Conservation (phyloP, 1,140 invertebrate species). For the Apolygus lucorum region DNA sequence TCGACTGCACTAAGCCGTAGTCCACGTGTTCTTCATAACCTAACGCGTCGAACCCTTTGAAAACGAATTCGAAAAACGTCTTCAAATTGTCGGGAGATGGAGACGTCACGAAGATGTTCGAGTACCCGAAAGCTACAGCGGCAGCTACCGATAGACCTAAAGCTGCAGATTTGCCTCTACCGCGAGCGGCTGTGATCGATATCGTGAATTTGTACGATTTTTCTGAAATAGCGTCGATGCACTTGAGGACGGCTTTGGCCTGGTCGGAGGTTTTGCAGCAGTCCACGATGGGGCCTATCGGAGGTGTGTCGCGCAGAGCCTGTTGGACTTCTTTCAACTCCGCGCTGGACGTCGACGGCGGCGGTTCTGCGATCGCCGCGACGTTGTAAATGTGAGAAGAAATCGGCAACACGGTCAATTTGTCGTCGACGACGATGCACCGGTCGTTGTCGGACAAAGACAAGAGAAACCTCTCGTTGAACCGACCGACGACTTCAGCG, state of each 20-base stretch:
- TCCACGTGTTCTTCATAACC: conserved; percentile 95
- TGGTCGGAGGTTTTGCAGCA: conserved; percentile 91
- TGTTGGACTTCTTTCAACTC: conserved; percentile 65
- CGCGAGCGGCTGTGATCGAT: conserved; percentile 90
- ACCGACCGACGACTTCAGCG: conserved; percentile 81
- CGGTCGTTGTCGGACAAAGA: conserved; percentile 79
- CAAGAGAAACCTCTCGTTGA: conserved; percentile 94
- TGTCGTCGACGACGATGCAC: conserved; percentile 90
- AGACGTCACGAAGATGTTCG: conserved; percentile 96
- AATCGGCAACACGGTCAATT: conserved; percentile 83
- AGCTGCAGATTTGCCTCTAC: conserved; percentile 95
- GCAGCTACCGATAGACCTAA: conserved; percentile 87
- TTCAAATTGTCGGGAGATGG: conserved; percentile 97
- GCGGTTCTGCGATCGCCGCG: conserved; percentile 50
- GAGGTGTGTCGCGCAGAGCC: conserved; percentile 77
- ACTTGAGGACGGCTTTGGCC: conserved; percentile 83
- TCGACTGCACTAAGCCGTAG: conserved; percentile 91
- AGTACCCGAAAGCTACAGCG: conserved; percentile 80
- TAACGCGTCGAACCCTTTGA: conserved; percentile 92
- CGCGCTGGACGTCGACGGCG: conserved; percentile 41
- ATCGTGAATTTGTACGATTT: conserved; percentile 84
- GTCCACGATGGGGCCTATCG: conserved; percentile 80
- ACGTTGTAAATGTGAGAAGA: conserved; percentile 81
- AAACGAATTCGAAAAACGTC: conserved; percentile 94
- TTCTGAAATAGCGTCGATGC: conserved; percentile 91